Percentiles rank a stretch among this genome's conserved stretches.
Evolutionary conservation across 2,797 vertebrate species (phyloP).

Genomic region (Gouania willdenowi): DNA sequence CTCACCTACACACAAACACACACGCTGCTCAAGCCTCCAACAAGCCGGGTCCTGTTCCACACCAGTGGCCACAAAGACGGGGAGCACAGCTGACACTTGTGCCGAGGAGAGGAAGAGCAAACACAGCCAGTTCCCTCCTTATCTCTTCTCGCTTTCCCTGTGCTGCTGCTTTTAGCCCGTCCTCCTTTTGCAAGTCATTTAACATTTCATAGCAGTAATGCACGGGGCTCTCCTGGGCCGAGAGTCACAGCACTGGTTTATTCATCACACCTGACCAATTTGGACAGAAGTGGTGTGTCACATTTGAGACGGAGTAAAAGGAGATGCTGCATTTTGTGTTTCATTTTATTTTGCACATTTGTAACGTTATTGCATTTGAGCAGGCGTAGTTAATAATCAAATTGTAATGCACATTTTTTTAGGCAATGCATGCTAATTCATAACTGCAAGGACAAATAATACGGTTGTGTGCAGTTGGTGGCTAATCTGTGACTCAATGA

Average conservation of each 20-base stretch:
- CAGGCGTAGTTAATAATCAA: too few species aligned
- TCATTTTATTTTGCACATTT: too few species aligned
- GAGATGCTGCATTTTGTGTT: not conserved
- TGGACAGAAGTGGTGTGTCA: conserved; percentile 30
- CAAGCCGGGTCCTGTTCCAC: conserved; percentile 57
- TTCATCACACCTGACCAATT: conserved; percentile 59
- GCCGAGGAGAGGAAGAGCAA: conserved; percentile 47
- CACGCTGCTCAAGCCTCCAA: conserved; percentile 33
- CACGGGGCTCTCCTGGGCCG: conserved; percentile 39
- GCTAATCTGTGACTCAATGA: too few species aligned
- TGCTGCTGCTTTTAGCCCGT: conserved; percentile 45
- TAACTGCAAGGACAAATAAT: too few species aligned
- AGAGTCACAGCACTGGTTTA: conserved; percentile 63
- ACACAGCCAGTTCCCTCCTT: conserved; percentile 28
- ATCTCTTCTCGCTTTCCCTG: conserved; percentile 28
- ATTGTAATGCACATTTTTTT: too few species aligned
- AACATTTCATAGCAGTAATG: conserved; percentile 75
- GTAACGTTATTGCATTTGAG: too few species aligned
- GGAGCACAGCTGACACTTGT: conserved; percentile 69
- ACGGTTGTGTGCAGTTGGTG: too few species aligned
- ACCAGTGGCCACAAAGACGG: conserved; percentile 63
- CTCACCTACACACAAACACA: conserved; percentile 1
- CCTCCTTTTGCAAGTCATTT: conserved; percentile 56
- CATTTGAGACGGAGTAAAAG: conserved; percentile 8
- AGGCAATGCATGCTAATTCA: too few species aligned